Base-by-base conservation (phyloP, 2,888 invertebrate species). In the Dicranocentrus wangi region DNA sequence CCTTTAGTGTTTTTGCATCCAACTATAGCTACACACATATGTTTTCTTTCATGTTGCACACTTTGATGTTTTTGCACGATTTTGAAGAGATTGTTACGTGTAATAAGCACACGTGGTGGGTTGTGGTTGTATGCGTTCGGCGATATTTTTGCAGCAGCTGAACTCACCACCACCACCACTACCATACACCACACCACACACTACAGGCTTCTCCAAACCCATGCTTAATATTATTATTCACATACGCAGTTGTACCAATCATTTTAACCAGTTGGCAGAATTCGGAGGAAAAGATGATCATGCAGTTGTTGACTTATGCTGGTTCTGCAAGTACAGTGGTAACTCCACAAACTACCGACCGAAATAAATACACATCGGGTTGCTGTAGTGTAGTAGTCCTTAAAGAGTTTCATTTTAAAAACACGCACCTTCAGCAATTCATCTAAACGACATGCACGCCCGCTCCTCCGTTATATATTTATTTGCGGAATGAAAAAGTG, bases 131-230 rank as follows among this genome's bases (percentile, higher is more conserved):
- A 53, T 53, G 63, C 61, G 19, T 2, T 63, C 10, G 28, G 55
- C 32, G 68, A 42, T 70, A 70, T 70, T 70, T 70, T 70, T 60
- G 43, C 70, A 60, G 58, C 70, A 70, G 58, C 69, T 69, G 69
- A 69, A 55, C 53, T 17, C 15, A 19, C 53, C 1, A 21, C 21
- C 53, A 19, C 53, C 7, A 8, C 21, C 53, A 53, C 19, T n/a
- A n/a, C n/a, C n/a, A n/a, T 43, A 2, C 43, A 43, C n/a, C 43
- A 13, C 43, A 43, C 43, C n/a, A n/a, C n/a, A n/a, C 43, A 43
- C 43, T 43, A 43, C n/a, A 32, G 10, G 32, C 32, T 7, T 3
- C 32, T 32, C 5, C n/a, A 32, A 32, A 32, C 32, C 32, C 10
- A 32, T 32, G 3, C 10, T 32, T 32, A 7, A 10, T 32, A 32